Evolutionary conservation across 2,888 invertebrate species (phyloP).

Genomic region (Diaperis boleti): DNA sequence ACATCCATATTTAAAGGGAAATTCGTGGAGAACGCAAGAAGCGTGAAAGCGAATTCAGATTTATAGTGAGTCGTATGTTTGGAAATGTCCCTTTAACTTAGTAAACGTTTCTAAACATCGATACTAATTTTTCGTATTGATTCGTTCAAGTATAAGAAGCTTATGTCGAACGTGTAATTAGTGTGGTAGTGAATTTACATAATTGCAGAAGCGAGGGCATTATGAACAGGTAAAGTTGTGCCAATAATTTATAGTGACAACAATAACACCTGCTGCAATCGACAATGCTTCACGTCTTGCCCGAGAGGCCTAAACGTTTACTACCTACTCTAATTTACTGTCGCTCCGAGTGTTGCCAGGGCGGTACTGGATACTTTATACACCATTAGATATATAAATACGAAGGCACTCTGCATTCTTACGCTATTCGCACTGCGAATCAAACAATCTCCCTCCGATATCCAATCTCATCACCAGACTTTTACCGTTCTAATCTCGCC

Average conservation of each 20-base stretch:
- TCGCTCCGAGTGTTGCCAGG: conserved; percentile 48
- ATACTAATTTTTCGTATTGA: conserved; percentile 45
- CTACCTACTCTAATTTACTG: conserved; percentile 49
- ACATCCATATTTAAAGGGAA: conserved; percentile 49
- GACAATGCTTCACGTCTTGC: conserved; percentile 60
- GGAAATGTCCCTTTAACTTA: conserved; percentile 44
- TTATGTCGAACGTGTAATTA: conserved; percentile 53
- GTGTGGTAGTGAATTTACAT: conserved; percentile 59
- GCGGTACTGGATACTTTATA: conserved; percentile 43
- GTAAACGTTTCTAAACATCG: conserved; percentile 42
- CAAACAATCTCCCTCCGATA: conserved; percentile 23
- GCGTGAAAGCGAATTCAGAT: conserved; percentile 49
- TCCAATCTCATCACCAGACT: conserved; percentile 26
- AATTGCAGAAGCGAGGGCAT: conserved; percentile 61
- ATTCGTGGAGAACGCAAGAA: conserved; percentile 43
- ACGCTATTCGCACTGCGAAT: conserved; percentile 16
- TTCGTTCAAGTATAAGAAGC: conserved; percentile 49
- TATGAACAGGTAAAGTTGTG: conserved; percentile 65
- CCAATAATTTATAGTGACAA: conserved; percentile 66
- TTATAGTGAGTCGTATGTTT: conserved; percentile 46
- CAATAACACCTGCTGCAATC: conserved; percentile 66
- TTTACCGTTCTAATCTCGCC: conserved; percentile 24
- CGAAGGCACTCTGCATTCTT: conserved; percentile 27
- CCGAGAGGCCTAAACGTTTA: conserved; percentile 51
- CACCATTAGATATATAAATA: conserved; percentile 39